Evolutionary conservation across 2,113 vertebrate genomes (phyloP).

Genomic region (Microtus richardsoni): DNA sequence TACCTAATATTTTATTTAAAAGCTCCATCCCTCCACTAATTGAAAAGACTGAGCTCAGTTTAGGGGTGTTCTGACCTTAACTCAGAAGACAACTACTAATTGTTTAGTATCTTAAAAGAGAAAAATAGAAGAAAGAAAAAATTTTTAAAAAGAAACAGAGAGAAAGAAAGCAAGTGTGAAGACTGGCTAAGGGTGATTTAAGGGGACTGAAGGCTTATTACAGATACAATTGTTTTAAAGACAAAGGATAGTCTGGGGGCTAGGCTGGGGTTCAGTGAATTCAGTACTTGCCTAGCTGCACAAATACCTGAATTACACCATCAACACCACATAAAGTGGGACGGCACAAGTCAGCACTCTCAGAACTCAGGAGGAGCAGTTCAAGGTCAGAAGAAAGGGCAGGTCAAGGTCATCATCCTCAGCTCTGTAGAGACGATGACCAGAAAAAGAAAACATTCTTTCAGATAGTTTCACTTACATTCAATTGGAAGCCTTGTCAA

Average conservation of each 20-base stretch:
- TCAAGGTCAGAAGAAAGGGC: neutral
- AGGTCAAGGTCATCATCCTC: neutral
- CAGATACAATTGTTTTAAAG: neutral
- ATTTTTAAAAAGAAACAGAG: neutral
- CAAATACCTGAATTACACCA: neutral
- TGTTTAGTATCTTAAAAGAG: neutral
- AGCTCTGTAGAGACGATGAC: neutral
- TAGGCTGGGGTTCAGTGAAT: neutral
- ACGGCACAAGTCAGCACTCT: too few relatives aligned
- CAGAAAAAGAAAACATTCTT: neutral
- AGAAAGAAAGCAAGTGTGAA: neutral
- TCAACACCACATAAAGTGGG: too few relatives aligned
- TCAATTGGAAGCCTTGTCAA: too few relatives aligned
- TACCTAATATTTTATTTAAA: constrained; percentile 76
- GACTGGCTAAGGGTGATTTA: neutral
- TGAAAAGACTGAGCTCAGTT: constrained; percentile 60
- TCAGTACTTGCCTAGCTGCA: neutral
- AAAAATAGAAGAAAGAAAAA: neutral
- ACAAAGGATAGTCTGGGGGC: neutral
- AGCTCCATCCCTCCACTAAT: constrained; percentile 34
- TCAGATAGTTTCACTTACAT: neutral
- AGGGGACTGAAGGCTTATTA: neutral
- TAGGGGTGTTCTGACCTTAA: constrained; percentile 19
- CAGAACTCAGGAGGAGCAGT: too few relatives aligned
- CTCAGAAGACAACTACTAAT: neutral